Evolutionary conservation across 1,140 invertebrate species (phyloP).

Genomic region (Zophobas morio): DNA sequence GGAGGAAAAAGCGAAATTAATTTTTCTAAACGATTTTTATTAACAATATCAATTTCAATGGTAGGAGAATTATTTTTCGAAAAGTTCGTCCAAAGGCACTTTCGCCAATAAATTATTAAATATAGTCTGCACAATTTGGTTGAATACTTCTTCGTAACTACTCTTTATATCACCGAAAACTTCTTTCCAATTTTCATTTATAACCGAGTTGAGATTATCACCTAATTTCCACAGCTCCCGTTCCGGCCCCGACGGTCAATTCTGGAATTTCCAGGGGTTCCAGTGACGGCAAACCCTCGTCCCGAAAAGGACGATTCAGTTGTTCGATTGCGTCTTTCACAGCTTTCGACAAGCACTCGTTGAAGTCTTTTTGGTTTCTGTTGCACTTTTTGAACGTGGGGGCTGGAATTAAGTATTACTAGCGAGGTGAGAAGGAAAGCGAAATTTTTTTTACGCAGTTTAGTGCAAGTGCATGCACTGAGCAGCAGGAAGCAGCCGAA

Average conservation of each 20-base stretch:
- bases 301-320: not conserved
- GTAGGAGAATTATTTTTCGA: conserved; percentile 2
- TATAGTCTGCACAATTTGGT: not conserved
- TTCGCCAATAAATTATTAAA: conserved; percentile 20
- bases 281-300: conserved; percentile 8
- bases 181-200: conserved; percentile 55
- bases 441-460: too few species aligned
- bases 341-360: conserved; percentile 10
- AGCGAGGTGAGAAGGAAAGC: too few species aligned
- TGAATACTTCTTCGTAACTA: conserved; percentile 39
- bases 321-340: not conserved
- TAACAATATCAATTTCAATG: not conserved
- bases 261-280: conserved; percentile 37
- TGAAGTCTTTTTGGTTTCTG: not conserved
- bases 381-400: conserved; percentile 2
- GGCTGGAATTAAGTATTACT: too few species aligned
- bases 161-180: conserved; percentile 50
- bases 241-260: conserved; percentile 40
- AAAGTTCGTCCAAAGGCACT: conserved; percentile 13
- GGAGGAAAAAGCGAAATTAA: too few species aligned
- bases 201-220: conserved; percentile 53
- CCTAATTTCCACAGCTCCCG: conserved; percentile 48
- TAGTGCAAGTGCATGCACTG: too few species aligned
- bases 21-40: too few species aligned
- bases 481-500: too few species aligned